Evolutionary conservation across 2,113 vertebrate species (phyloP), one percentile per base, ranked within the genome.

Genomic region (Strigops habroptila): DNA sequence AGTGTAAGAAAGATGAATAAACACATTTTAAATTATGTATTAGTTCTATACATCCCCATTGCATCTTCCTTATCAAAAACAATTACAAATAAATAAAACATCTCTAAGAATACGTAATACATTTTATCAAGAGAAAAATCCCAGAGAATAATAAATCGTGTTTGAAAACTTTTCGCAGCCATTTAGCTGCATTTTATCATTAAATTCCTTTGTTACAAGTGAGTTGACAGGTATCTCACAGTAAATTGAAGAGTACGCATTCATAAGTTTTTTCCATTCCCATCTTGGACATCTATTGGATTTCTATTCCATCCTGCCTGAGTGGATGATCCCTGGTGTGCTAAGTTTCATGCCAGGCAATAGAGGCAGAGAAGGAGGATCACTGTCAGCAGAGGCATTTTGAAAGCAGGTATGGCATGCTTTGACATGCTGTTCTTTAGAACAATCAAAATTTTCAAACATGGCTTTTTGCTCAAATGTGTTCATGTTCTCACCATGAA

Each of bases 391-490:
- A 1, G 31, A 18, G 8, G 24, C 81, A 46, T 63, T 81, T 23
- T 67, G 37, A 84, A 88, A 94, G 52, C 31, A 86, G 30, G 5
- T 57, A 93, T 62, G 69, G 75, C 41, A 60, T 44, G n/a, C 77
- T 60, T 60, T 49, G 59, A 86, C 90, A 27, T 4, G 3, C 43
- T 53, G 6, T 35, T 82, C 57, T 85, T 80, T 41, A 65, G 59
- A 95, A 91, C 30, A 74, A 71, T 53, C 16, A 6, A 92, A 84
- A 52, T 79, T 92, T 91, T 84, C 90, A 70, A 60, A 76, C 14
- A 48, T 6, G 19, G 81, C 75, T 96, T 91, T 96, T 94, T 95
- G 82, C 57, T 91, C 76, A 90, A 68, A 86, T 43, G 25, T 70
- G 25, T 68, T 94, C 35, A 41, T 52, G 82, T 70, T 97, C 95